phyloP scores from a whole-genome alignment of 2,113 vertebrate genomes.

The Struthio camelus region DNA sequence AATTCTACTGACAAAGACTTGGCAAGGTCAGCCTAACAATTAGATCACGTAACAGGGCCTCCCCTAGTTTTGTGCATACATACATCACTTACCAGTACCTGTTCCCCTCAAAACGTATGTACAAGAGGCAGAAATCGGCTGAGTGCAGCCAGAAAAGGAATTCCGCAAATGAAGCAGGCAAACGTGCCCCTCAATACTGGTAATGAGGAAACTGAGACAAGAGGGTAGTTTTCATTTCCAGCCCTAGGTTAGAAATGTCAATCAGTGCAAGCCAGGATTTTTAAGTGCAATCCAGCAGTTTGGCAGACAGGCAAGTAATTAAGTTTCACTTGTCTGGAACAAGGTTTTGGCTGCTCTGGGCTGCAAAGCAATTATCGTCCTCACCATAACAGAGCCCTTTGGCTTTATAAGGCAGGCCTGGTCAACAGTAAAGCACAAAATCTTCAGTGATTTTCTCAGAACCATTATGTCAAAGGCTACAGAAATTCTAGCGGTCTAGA shows the following conservation, averaged over 20 bases:
- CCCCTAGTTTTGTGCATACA: neutral
- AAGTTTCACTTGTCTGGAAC: neutral
- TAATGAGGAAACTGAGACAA: neutral
- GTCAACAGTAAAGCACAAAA: neutral
- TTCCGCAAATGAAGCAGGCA: neutral
- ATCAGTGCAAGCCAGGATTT: neutral
- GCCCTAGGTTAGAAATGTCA: neutral
- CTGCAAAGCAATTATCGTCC: neutral
- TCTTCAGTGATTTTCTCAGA: neutral
- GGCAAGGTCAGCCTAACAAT: slow-evolving; percentile 12
- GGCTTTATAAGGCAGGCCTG: neutral
- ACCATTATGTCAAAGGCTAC: fast-evolving
- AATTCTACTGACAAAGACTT: neutral
- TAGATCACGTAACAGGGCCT: neutral
- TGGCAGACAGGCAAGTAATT: slow-evolving; percentile 21
- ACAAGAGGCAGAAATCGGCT: neutral
- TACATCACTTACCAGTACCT: neutral
- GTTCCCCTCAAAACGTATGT: neutral
- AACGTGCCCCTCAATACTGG: neutral
- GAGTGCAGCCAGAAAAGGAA: neutral
- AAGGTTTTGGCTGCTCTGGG: neutral
- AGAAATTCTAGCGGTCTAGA: neutral
- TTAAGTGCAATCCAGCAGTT: neutral
- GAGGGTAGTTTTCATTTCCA: neutral
- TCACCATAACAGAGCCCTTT: neutral